A percentile compares a stretch with the other conserved stretches of the same genome.
Evolutionary conservation across 2,113 vertebrate species (phyloP).

Genomic region (Elgaria multicarinata): DNA sequence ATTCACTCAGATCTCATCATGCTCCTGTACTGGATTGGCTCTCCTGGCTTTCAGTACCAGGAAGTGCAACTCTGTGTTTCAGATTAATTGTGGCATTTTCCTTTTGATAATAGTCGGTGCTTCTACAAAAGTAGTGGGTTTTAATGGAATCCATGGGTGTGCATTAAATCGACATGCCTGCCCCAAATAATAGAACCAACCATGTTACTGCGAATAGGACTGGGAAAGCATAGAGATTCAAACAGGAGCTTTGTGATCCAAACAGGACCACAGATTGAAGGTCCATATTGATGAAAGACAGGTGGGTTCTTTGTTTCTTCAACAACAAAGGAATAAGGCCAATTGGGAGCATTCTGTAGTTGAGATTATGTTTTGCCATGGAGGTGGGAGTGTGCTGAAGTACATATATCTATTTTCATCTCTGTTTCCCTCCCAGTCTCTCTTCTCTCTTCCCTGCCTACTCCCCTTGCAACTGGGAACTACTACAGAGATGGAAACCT

Average conservation of each 20-base stretch:
- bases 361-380: background rate
- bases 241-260: background rate
- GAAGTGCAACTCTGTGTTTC: background rate
- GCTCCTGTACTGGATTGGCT: background rate
- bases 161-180: background rate
- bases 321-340: background rate
- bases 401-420: background rate
- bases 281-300: background rate
- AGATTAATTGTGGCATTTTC: background rate
- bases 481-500: background rate
- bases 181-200: background rate
- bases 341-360: background rate
- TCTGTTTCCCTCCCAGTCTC: background rate
- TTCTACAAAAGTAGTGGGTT: background rate
- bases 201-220: background rate
- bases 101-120: background rate
- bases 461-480: background rate
- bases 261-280: background rate
- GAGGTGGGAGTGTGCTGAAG: background rate
- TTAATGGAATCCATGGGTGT: background rate
- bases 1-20: accelerated
- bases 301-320: background rate
- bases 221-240: background rate
- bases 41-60: too few species aligned
- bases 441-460: too few species aligned